These are phyloP conservation scores for Perca fluviatilis DNA, from an alignment of 2,113 vertebrate genomes.

Conservation along the genomic window DNA sequence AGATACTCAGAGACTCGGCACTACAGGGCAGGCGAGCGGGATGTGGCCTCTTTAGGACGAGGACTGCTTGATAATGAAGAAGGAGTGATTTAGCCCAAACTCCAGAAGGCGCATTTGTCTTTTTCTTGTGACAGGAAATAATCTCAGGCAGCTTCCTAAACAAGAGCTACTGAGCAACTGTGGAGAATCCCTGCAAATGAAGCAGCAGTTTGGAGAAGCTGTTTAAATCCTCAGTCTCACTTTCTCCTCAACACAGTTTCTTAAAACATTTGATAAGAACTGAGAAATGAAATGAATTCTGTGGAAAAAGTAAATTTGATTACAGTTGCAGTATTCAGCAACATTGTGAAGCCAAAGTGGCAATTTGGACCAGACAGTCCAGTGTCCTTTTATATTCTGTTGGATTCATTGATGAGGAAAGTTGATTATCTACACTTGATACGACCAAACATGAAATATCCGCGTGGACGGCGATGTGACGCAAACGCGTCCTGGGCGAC, in stretches of 20 bases:
- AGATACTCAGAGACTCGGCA: slow-evolving; percentile 29
- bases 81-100: slow-evolving; percentile 4
- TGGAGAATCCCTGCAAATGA: slow-evolving; percentile 24
- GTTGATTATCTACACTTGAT: background rate
- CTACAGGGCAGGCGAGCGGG: slow-evolving; percentile 39
- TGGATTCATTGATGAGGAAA: background rate
- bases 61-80: slow-evolving; percentile 35
- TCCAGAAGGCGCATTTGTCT: slow-evolving; percentile 42
- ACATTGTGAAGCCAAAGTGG: background rate
- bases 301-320: background rate
- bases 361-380: background rate
- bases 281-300: background rate
- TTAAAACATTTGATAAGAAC: background rate
- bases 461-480: too few species aligned
- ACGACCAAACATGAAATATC: background rate
- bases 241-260: background rate
- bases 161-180: slow-evolving; percentile 26
- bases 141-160: slow-evolving; percentile 52
- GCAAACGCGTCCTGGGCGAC: too few species aligned
- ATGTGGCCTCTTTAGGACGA: slow-evolving; percentile 25
- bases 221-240: background rate
- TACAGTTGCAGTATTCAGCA: background rate
- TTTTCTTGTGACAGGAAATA: slow-evolving; percentile 51
- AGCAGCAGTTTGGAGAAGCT: slow-evolving; percentile 1
- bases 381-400: background rate